A percentile compares a stretch with the other conserved stretches of the same genome.
Conservation (phyloP, 1,140 invertebrate species). For the Drosophila athabasca region DNA sequence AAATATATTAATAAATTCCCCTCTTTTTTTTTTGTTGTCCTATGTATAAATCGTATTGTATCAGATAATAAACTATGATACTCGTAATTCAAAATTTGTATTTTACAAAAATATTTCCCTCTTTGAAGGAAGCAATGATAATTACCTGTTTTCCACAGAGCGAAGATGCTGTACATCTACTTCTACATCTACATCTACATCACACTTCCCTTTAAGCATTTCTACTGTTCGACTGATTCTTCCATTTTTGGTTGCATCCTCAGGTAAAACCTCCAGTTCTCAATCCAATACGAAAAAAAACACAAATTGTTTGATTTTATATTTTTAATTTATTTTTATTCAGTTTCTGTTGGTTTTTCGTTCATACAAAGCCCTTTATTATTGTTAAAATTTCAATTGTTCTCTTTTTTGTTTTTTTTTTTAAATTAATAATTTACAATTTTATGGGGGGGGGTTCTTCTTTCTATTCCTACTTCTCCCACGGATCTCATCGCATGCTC, state of each 20-base stretch:
- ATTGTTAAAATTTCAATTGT: conserved; percentile 75
- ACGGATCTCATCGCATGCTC: neutral
- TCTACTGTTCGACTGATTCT: no score
- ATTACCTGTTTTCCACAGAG: no score
- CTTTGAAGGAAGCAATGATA: no score
- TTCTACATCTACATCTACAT: no score
- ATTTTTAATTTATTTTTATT: conserved; percentile 55
- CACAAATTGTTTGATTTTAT: conserved; percentile 4
- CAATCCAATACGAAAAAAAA: no score
- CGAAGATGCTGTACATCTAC: no score
- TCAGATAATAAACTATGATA: conserved; percentile 48
- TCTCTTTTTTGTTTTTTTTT: conserved; percentile 55
- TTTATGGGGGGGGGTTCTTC: conserved; percentile 39
- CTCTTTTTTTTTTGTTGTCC: conserved; percentile 12
- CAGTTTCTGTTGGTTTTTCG: conserved; percentile 46
- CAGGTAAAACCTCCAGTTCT: no score
- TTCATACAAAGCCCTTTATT: conserved; percentile 81
- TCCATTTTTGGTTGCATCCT: no score
- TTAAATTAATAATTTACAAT: conserved; percentile 72
- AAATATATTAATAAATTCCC: neutral
- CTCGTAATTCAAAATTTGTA: neutral
- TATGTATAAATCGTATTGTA: conserved; percentile 16
- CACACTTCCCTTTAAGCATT: no score
- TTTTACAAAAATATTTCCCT: no score
- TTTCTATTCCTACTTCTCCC: conserved; percentile 12